These are phyloP conservation scores for Myotis myotis DNA, from an alignment of 2,797 vertebrate genomes.

Conservation along the genomic window DNA sequence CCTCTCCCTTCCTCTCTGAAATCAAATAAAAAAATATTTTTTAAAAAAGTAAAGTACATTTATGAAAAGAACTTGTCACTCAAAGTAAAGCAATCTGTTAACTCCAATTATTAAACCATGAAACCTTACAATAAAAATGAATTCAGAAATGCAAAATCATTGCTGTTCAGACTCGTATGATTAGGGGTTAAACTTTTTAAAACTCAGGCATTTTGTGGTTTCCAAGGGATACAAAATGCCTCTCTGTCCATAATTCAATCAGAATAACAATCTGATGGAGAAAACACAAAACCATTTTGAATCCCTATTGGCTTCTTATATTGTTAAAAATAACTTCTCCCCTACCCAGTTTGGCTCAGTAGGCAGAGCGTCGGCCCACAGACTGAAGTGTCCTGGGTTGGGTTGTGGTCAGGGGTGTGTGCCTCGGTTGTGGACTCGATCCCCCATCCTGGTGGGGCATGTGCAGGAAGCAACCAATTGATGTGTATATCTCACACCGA, in stretches of 20 bases:
- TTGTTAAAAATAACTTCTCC: neutral
- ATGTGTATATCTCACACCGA: too few species aligned
- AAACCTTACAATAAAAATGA: slow-evolving; percentile 20
- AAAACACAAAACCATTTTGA: neutral
- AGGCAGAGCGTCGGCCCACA: too few species aligned
- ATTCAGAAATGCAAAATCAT: neutral
- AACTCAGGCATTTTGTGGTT: slow-evolving; percentile 9
- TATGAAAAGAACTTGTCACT: neutral
- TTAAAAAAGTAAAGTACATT: too few species aligned
- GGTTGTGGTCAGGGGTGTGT: too few species aligned
- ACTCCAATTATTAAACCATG: neutral
- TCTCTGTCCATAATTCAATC: neutral
- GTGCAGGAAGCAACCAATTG: too few species aligned
- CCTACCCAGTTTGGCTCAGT: too few species aligned
- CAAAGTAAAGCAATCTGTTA: neutral
- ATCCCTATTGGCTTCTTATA: neutral
- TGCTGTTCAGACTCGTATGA: neutral
- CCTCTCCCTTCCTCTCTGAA: too few species aligned
- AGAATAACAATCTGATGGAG: neutral
- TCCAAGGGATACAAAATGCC: neutral
- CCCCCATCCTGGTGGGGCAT: too few species aligned
- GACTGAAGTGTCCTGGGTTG: too few species aligned
- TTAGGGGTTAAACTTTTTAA: neutral
- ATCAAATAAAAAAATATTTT: too few species aligned
- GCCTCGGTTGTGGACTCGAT: too few species aligned